These are phyloP conservation scores for Psephotus haematonotus DNA, from an alignment of 2,113 vertebrate species.

Conservation along the genomic window DNA sequence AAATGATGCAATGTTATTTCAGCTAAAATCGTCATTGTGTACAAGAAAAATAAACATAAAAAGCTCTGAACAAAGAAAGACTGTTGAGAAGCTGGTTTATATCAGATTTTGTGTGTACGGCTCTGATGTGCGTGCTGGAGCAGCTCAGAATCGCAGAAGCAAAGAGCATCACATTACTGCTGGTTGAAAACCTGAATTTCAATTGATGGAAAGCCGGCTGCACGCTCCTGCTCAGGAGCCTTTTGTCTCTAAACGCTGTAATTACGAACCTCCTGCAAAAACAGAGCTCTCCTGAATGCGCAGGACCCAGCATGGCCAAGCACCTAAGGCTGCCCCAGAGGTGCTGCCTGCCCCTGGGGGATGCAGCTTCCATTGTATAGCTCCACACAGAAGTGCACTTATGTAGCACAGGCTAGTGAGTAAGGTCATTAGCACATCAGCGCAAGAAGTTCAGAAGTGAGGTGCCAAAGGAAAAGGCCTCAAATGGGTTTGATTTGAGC, in stretches of 20 bases:
- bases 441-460: neutral
- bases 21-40: slow-evolving; percentile 34
- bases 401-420: rapidly evolving
- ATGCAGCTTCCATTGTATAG: neutral
- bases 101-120: neutral
- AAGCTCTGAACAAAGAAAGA: slow-evolving; percentile 50
- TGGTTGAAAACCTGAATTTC: slow-evolving; percentile 25
- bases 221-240: neutral
- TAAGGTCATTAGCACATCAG: neutral
- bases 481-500: neutral
- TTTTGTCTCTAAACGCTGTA: neutral
- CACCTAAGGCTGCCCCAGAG: neutral
- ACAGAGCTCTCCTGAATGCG: neutral
- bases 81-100: slow-evolving; percentile 10
- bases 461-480: neutral
- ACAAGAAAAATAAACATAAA: slow-evolving; percentile 55
- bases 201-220: neutral
- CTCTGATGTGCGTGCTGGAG: slow-evolving; percentile 22
- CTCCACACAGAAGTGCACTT: neutral
- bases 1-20: slow-evolving; percentile 69
- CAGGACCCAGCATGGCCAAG: neutral
- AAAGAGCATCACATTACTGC: neutral
- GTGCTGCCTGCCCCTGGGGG: neutral
- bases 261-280: neutral
- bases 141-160: neutral